Evolutionary conservation across 2,888 invertebrate genomes (phyloP), one percentile per base, ranked within the genome.

Genomic region (Andrena bicolor): DNA sequence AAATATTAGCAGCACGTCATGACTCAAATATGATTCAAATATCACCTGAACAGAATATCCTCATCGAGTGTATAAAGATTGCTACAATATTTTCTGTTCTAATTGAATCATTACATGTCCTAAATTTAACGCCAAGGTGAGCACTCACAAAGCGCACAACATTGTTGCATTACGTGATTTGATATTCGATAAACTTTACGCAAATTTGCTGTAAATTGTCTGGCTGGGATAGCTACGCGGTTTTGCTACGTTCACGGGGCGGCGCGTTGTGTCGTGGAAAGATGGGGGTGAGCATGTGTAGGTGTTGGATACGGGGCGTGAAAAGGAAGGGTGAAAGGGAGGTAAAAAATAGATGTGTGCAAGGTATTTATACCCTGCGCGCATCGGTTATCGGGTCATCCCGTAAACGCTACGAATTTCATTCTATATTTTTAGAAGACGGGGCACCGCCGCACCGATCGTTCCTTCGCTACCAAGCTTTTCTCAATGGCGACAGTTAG

Each of bases 331-430:
- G 51, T 51, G 51, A 56, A 56, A 73, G 61, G 65, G 64, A 48
- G 49, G 13, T 26, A 60, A 63, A 81, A 81, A 81, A 81, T 81
- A 81, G 82, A 75, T 64, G 26, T 71, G 28, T 75, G 53, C 66
- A 76, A 72, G 81, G 71, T 82, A 82, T 82, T 81, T 81, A 81
- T 81, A 75, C 71, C 20, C 16, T 35, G 32, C 41, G 41, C 72
- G 56, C 30, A 60, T 48, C 53, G 73, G 60, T 80, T 71, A 71
- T 53, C 80, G 70, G 79, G 51, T 79, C 80, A 32, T 49, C 60
- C 16, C 64, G 26, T 53, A 60, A 53, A 56, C 26, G 56, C 30
- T 58, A 60, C 66, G 76, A 78, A 78, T 78, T 68, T 56, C 32
- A 8, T 60, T 16, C 23, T 10, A 26, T 78, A 61, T 78, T 61